phyloP scores from a whole-genome alignment of 2,797 vertebrate species.

The Clarias laeviceps region DNA sequence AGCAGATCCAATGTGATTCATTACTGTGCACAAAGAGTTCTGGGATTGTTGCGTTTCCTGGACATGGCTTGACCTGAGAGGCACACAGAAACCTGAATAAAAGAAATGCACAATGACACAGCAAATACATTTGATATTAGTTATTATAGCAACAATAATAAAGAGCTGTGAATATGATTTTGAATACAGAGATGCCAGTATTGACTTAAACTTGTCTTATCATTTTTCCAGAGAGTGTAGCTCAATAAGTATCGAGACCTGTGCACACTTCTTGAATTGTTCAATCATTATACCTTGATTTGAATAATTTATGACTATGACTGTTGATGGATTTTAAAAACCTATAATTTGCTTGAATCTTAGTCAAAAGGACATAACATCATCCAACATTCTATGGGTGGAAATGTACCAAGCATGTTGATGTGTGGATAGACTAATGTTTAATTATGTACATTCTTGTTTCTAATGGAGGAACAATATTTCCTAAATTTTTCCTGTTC shows the following conservation, averaged over 20 bases:
- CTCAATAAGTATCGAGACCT: not conserved
- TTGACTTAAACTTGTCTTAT: not conserved
- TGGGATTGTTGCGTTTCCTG: no score
- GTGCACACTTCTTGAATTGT: not conserved
- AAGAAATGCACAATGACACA: not conserved
- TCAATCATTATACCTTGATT: not conserved
- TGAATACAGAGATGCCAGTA: not conserved
- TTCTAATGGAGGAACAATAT: not conserved
- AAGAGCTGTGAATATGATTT: not conserved
- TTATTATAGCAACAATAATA: not conserved
- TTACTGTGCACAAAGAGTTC: not conserved
- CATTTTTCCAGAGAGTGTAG: not conserved
- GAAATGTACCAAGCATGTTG: not conserved
- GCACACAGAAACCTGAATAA: not conserved
- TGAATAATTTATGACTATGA: no score
- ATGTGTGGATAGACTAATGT: not conserved
- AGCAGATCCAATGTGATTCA: not conserved
- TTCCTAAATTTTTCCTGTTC: not conserved
- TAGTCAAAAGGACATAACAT: not conserved
- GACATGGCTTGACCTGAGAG: no score
- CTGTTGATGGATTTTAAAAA: not conserved
- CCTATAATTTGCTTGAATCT: not conserved
- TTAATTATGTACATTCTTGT: not conserved
- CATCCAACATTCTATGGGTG: not conserved
- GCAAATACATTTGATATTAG: not conserved